Conservation (phyloP, 92 coral and sea anemone genomes). For the Epizoanthus ramosus region DNA sequence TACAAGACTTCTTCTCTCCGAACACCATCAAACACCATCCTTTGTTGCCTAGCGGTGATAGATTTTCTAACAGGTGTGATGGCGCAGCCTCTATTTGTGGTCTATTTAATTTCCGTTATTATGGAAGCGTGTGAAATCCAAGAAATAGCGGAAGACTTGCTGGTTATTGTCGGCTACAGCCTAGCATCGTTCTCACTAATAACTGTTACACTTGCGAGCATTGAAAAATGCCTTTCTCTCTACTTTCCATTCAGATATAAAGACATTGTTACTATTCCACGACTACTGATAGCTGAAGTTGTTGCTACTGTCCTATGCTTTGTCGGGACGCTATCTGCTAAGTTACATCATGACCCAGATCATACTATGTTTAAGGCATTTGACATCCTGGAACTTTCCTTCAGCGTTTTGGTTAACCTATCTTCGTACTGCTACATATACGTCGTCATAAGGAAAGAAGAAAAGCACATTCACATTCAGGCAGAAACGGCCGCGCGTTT, state of each 20-base stretch:
- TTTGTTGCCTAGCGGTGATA: neutral
- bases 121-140: neutral
- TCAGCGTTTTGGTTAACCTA: neutral
- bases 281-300: neutral
- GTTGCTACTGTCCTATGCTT: neutral
- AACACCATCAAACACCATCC: neutral
- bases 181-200: conserved; percentile 10
- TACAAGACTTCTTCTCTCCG: conserved; percentile 18
- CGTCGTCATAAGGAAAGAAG: conserved; percentile 1
- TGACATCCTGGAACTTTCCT: neutral
- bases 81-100: conserved; percentile 17
- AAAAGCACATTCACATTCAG: neutral
- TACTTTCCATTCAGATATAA: conserved; percentile 16
- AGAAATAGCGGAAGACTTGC: neutral
- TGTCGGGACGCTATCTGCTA: conserved; percentile 1
- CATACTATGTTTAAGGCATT: neutral
- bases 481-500: neutral
- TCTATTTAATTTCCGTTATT: neutral
- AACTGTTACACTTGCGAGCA: neutral
- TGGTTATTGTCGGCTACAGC: conserved; percentile 5
- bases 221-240: conserved; percentile 1
- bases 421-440: neutral
- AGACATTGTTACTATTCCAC: neutral
- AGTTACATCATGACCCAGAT: neutral
- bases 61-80: neutral